Conservation (phyloP, 2,113 vertebrate species). For the Tonatia bakeri region DNA sequence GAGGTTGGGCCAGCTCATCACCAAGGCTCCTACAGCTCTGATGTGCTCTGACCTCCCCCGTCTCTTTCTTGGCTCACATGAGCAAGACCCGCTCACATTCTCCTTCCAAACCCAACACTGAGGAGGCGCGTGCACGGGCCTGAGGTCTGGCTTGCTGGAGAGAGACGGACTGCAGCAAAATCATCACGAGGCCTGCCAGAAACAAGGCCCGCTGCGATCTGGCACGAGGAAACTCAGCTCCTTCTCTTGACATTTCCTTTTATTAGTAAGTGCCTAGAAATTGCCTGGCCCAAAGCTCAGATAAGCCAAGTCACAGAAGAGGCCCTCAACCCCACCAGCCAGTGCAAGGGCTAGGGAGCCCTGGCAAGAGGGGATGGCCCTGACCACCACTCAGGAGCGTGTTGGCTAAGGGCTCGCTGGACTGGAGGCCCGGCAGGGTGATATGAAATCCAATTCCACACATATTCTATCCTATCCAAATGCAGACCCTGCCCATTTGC, state of each 20-base stretch:
- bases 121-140: neutral
- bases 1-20: neutral
- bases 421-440: neutral
- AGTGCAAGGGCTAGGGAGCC: neutral
- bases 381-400: neutral
- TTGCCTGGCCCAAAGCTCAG: neutral
- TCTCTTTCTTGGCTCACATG: neutral
- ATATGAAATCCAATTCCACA: neutral
- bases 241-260: neutral
- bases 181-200: neutral
- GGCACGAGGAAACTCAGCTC: neutral
- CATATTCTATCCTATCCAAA: neutral
- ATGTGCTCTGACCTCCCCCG: neutral
- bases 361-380: too few relatives aligned
- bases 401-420: rapidly evolving
- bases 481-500: neutral
- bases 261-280: neutral
- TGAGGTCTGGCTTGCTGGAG: neutral
- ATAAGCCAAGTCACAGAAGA: neutral
- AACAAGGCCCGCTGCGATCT: neutral
- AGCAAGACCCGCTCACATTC: neutral
- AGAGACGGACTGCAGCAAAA: neutral
- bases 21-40: neutral
- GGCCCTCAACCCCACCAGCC: neutral
- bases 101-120: neutral